Evolutionary conservation across 2,113 vertebrate genomes (phyloP), one percentile per base, ranked within the genome.

Genomic region (Hyperoodon ampullatus): DNA sequence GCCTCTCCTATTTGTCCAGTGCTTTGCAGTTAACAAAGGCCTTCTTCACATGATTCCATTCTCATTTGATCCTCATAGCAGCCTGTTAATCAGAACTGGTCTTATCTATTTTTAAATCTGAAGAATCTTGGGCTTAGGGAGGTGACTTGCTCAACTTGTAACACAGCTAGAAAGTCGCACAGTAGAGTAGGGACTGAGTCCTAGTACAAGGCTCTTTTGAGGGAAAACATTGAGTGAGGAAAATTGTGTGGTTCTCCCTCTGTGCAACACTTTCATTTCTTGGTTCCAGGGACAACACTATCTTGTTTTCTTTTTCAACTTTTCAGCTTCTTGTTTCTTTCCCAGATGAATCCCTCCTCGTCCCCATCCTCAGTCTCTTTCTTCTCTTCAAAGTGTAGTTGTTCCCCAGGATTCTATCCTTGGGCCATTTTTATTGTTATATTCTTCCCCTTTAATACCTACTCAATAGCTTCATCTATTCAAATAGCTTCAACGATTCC

Each of bases 361-460:
- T 50, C 42, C 28, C 42, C 18, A 85, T 71, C 55, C 30, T 84
- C 63, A 42, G 15, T 70, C 53, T 90, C 61, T 89, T 58, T 93
- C 39, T 85, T 53, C 39, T 86, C 30, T 82, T 93, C 61, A 15
- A n/a, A 93, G 44, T 71, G 35, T 66, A 75, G 9, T 74, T 55
- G 42, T 60, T 68, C 21, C 1, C 3, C 87, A 28, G 42, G 12
- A 12, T 90, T 93, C 53, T 96, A 8, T 93, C 63, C 39, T 89
- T 85, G 13, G 71, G 60, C 35, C 63, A 84, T 85, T 93, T 83
- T 78, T 71, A 96, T 84, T 84, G 85, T 23, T 96, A 61, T 71
- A 70, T 71, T 84, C n/a, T 84, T 55, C 24, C 23, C 50, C 23
- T 70, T 6, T 77, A 84, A 24, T 77, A 83, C 5, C 58, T 88